Evolutionary conservation across 64 coral and sea anemone genomes (phyloP).

Genomic region (Hydrozoanthus tunicans): DNA sequence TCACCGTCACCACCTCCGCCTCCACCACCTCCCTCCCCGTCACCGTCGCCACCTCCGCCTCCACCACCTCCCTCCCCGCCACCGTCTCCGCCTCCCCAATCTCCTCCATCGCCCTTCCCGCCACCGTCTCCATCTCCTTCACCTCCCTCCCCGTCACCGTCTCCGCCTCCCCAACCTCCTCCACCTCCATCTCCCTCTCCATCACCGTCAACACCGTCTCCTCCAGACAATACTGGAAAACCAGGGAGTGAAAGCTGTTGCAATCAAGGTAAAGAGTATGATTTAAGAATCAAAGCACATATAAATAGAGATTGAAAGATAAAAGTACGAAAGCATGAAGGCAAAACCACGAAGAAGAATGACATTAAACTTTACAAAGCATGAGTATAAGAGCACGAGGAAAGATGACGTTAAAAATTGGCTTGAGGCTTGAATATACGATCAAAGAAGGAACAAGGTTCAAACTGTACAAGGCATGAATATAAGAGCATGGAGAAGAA

Average conservation of each 20-base stretch:
- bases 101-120: background rate
- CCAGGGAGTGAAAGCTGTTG: slow-evolving; percentile 30
- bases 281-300: no score
- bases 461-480: background rate
- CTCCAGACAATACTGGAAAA: background rate
- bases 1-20: background rate
- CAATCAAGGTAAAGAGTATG: slow-evolving; percentile 15
- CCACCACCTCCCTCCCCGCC: background rate
- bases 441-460: no score
- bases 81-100: background rate
- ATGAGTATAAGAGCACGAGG: background rate
- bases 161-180: background rate
- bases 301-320: no score
- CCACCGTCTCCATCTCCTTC: background rate
- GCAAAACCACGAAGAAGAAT: no score
- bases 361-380: background rate
- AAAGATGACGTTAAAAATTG: background rate
- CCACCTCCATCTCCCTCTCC: background rate
- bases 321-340: no score
- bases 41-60: background rate
- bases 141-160: background rate
- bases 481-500: background rate
- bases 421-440: no score
- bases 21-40: background rate
- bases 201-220: background rate